Conservation (phyloP, 2,888 invertebrate species). For the Altica lythri region DNA sequence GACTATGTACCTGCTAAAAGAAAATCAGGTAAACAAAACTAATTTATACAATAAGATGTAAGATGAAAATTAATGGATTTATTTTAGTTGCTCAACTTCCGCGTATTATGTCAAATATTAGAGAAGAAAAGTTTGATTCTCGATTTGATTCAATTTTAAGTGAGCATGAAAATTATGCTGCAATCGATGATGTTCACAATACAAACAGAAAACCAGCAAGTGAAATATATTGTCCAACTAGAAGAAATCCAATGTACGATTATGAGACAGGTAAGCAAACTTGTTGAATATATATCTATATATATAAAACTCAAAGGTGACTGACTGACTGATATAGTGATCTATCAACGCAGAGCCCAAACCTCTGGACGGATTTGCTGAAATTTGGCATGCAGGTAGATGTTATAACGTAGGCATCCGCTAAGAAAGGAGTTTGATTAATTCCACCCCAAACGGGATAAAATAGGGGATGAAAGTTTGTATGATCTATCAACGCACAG, state of each 20-base stretch:
- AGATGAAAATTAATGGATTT: background rate
- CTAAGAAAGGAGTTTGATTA: no score
- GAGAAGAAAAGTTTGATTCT: conserved; percentile 34
- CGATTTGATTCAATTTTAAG: conserved; percentile 44
- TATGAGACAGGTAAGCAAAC: conserved; percentile 34
- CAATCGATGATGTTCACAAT: conserved; percentile 48
- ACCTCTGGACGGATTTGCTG: no score
- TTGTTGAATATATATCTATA: no score
- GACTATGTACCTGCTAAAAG: conserved; percentile 65
- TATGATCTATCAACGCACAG: no score
- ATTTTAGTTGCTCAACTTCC: conserved; percentile 16
- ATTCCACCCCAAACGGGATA: no score
- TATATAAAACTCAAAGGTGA: no score
- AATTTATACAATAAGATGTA: background rate
- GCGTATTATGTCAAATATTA: conserved; percentile 14
- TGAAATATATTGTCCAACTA: conserved; percentile 30
- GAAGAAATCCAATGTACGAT: conserved; percentile 30
- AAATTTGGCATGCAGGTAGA: no score
- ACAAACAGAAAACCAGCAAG: conserved; percentile 30
- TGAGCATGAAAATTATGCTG: conserved; percentile 55
- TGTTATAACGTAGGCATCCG: no score
- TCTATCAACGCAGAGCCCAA: no score
- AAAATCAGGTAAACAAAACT: conserved; percentile 9
- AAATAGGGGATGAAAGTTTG: no score
- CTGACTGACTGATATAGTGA: no score